Conservation (phyloP, 2,113 vertebrate species). For the Telmatochromis bifrenatus region DNA sequence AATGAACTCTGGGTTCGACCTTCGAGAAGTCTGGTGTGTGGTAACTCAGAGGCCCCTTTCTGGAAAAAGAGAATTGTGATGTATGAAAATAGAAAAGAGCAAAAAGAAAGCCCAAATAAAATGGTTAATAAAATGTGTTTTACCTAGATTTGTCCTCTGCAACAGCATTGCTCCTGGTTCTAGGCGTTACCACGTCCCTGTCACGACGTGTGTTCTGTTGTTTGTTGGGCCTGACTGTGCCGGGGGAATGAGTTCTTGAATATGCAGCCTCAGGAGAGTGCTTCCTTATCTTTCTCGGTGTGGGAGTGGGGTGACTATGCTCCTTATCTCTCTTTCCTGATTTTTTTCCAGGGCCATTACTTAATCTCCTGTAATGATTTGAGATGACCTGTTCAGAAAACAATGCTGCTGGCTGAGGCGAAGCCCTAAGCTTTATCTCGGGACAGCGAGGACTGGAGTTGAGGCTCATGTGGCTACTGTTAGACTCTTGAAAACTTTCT, state of each 20-base stretch:
- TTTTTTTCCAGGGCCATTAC: not conserved
- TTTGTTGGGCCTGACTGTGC: not conserved
- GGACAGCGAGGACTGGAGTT: not conserved
- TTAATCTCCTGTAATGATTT: not conserved
- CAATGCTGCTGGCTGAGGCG: not conserved
- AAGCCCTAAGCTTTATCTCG: not conserved
- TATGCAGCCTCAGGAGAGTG: not conserved
- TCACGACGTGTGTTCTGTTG: not conserved
- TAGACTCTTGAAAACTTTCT: constrained; percentile 28
- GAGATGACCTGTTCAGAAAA: not conserved
- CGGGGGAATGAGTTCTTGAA: not conserved
- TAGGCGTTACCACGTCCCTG: not conserved
- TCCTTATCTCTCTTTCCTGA: not conserved
- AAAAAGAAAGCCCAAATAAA: not conserved
- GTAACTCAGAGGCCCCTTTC: constrained; percentile 70
- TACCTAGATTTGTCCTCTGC: constrained; percentile 42
- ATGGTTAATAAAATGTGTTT: not conserved
- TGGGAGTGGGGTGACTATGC: not conserved
- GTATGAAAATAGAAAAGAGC: not conserved
- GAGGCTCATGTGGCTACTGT: not conserved
- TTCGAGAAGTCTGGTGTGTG: constrained; percentile 86
- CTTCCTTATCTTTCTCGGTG: not conserved
- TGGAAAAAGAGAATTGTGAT: constrained; percentile 16
- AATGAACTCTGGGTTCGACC: constrained; percentile 79
- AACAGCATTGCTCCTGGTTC: not conserved